These are phyloP conservation scores for Acanthosepion esculentum DNA, from an alignment of 2,888 invertebrate species.

Conservation along the genomic window DNA sequence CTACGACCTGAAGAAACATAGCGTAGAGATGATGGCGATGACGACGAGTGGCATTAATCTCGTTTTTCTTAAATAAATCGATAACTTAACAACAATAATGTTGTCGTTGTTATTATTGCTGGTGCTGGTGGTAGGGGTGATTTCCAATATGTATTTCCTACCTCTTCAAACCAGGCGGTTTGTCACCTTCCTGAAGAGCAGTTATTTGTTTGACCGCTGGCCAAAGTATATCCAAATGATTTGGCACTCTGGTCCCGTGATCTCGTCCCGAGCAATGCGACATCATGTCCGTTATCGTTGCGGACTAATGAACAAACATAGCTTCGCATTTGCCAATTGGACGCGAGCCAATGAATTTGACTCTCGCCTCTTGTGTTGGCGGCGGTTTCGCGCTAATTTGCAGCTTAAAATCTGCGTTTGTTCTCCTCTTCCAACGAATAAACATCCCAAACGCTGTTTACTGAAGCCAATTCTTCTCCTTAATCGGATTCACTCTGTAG, in stretches of 20 bases:
- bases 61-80: too few species aligned
- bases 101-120: too few species aligned
- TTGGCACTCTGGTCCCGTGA: neutral
- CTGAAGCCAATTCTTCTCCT: neutral
- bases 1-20: too few species aligned
- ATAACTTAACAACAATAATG: too few species aligned
- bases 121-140: too few species aligned
- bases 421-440: neutral
- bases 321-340: neutral
- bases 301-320: conserved; percentile 21
- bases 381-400: neutral
- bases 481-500: neutral
- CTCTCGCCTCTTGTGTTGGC: neutral
- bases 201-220: neutral
- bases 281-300: neutral
- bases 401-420: neutral
- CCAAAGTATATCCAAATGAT: neutral
- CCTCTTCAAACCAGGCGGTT: neutral
- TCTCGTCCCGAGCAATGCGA: neutral
- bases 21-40: too few species aligned
- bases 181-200: neutral
- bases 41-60: too few species aligned
- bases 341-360: neutral
- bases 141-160: too few species aligned
- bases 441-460: neutral